These are phyloP conservation scores for Cydia amplana DNA, from an alignment of 1,140 invertebrate genomes.

Conservation along the genomic window DNA sequence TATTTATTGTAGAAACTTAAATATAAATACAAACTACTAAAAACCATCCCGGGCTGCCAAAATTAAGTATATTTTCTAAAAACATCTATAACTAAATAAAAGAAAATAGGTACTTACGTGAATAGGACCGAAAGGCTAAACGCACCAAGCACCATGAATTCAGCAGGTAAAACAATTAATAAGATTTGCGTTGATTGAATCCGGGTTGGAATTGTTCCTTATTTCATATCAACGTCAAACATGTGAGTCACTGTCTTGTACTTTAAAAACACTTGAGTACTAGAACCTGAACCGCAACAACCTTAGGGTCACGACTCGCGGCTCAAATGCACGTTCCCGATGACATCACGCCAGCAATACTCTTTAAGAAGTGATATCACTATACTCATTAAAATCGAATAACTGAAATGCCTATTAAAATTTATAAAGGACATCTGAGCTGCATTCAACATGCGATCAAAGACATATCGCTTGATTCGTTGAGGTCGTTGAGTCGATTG, in stretches of 20 bases:
- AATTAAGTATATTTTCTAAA: no score
- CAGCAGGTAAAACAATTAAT: background rate
- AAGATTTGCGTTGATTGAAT: background rate
- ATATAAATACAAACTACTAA: no score
- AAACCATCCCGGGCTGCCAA: no score
- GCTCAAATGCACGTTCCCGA: background rate
- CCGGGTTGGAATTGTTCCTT: background rate
- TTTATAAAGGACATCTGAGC: constrained; percentile 8
- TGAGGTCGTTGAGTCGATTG: no score
- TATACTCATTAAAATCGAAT: constrained; percentile 1
- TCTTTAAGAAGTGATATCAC: constrained; percentile 19
- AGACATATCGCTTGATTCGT: background rate
- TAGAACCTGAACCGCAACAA: background rate
- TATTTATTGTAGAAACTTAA: no score
- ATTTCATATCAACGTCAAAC: background rate
- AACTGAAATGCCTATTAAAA: constrained; percentile 30
- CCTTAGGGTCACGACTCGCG: constrained; percentile 1
- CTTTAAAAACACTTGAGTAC: background rate
- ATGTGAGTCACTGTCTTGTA: background rate
- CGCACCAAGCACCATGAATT: no score
- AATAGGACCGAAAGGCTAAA: no score
- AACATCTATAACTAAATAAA: no score
- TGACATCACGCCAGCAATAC: constrained; percentile 9
- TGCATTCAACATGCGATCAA: background rate
- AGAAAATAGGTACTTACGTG: no score